Evolutionary conservation across 2,888 invertebrate species (phyloP), one percentile per base, ranked within the genome.

Genomic region (Dynastes maya): DNA sequence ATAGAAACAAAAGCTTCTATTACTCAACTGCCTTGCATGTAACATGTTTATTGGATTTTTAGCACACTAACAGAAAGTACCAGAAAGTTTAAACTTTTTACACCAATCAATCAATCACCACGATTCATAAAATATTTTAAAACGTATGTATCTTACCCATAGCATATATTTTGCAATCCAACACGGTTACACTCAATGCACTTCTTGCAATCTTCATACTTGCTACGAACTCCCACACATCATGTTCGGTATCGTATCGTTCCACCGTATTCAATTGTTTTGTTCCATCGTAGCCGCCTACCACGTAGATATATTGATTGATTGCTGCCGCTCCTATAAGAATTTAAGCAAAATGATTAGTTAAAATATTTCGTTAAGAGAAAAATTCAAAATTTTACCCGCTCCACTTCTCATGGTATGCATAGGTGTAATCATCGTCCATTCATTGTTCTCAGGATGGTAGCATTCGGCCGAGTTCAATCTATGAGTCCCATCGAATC

Each of bases 261-360:
- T 98, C 97, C 13, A 97, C 97, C 0, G 94, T 92, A 78, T 94
- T 91, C 72, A 98, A 90, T 88, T 97, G 97, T 79, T 92, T 92
- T 67, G 91, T 90, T 11, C 97, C 97, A 89, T 97, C 96, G 88
- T 96, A 97, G n/a, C 98, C 98, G 72, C 98, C 98, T 79, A 97
- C 94, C n/a, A 97, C 97, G 88, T 96, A 98, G 82, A 98, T 95
- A 87, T 91, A 95, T 86, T 96, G 96, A 85, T 95, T 95, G 84
- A 97, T 90, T 13, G 95, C 94, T 4, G 95, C 95, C 58, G 97
- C 96, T 78, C 97, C 94, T 94, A 85, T 8, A 51, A 63, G 16
- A 1, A 45, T 22, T 22, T 22, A 22, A 22, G 22, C 22, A 22
- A 22, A 22, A 22, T 22, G n/a, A 71, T 63, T 27, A 5, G 2